Percentiles rank a stretch among this genome's conserved stretches.
Evolutionary conservation across 2,797 vertebrate species (phyloP).

Genomic region (Betta splendens): DNA sequence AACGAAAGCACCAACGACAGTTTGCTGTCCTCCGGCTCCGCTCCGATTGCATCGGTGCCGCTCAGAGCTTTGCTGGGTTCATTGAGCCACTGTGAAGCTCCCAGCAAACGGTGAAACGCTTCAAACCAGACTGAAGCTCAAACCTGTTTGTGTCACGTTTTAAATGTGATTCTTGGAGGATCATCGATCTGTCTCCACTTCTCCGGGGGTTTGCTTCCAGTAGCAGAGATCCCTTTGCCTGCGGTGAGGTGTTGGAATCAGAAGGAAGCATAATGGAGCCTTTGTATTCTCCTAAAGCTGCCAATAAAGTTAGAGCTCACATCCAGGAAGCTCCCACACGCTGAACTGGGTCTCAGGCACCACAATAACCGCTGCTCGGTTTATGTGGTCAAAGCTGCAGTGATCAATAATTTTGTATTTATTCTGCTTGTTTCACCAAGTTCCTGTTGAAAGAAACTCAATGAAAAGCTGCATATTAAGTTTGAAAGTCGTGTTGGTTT

Average conservation of each 20-base stretch:
- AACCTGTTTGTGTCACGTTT: slow-evolving; percentile 41
- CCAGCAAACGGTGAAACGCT: slow-evolving; percentile 45
- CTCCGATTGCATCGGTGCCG: slow-evolving; percentile 50
- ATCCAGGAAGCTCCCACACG: not conserved
- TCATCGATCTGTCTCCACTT: slow-evolving; percentile 14
- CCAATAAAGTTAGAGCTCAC: not conserved
- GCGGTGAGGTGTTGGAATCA: not conserved
- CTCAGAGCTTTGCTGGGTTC: slow-evolving; percentile 23
- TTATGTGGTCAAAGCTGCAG: not conserved
- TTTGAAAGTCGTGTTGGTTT: slow-evolving; percentile 16
- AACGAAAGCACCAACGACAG: slow-evolving; percentile 71
- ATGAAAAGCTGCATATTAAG: not conserved
- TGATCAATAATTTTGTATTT: not conserved
- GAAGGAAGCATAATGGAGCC: not conserved
- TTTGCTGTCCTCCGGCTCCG: slow-evolving; percentile 60
- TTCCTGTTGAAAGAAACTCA: not conserved
- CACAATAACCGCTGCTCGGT: not conserved
- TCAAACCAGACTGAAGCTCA: too few relatives aligned
- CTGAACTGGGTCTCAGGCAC: not conserved
- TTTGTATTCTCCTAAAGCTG: slow-evolving; percentile 11
- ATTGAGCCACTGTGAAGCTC: slow-evolving; percentile 24
- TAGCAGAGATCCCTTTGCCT: slow-evolving; percentile 20
- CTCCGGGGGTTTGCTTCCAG: slow-evolving; percentile 1
- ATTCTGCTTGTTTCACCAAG: not conserved
- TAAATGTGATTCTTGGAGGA: slow-evolving; percentile 36